Percentiles rank a stretch among this genome's conserved stretches.
phyloP scores from a whole-genome alignment of 2,888 invertebrate genomes.

The Aphidoletes aphidimyza region DNA sequence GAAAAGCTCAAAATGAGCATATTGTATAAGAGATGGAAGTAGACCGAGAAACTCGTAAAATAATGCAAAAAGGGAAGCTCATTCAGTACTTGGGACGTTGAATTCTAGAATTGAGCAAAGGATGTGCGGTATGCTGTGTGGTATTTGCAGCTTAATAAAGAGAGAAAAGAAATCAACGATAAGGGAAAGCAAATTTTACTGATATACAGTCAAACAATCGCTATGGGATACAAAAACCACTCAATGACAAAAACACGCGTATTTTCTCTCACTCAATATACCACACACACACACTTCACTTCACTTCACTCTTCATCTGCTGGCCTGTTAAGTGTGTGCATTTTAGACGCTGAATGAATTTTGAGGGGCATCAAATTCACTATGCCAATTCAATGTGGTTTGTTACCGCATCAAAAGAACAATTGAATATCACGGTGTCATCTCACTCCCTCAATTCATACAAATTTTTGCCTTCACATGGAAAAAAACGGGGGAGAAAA shows the following conservation, averaged over 20 bases:
- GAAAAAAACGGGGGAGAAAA: too few species aligned
- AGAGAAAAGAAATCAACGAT: neutral
- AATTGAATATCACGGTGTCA: neutral
- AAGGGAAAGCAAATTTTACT: neutral
- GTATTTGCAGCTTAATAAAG: constrained; percentile 14
- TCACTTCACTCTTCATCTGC: constrained; percentile 10
- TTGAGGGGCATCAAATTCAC: too few species aligned
- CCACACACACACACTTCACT: too few species aligned
- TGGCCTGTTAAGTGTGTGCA: neutral
- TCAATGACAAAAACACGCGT: constrained; percentile 35
- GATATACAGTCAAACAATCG: neutral
- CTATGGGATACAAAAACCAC: neutral
- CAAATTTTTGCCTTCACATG: too few species aligned
- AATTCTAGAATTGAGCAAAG: neutral
- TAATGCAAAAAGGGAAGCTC: constrained; percentile 44
- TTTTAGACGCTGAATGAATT: too few species aligned
- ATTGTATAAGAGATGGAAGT: neutral
- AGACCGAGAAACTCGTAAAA: neutral
- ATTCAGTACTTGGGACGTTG: neutral
- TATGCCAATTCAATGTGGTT: too few species aligned
- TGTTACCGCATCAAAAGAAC: too few species aligned
- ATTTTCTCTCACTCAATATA: constrained; percentile 11
- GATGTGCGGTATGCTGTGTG: neutral
- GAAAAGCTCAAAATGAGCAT: constrained; percentile 37
- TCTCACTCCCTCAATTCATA: neutral